phyloP scores from a whole-genome alignment of 2,113 vertebrate species.

The Leucoraja erinaceus region DNA sequence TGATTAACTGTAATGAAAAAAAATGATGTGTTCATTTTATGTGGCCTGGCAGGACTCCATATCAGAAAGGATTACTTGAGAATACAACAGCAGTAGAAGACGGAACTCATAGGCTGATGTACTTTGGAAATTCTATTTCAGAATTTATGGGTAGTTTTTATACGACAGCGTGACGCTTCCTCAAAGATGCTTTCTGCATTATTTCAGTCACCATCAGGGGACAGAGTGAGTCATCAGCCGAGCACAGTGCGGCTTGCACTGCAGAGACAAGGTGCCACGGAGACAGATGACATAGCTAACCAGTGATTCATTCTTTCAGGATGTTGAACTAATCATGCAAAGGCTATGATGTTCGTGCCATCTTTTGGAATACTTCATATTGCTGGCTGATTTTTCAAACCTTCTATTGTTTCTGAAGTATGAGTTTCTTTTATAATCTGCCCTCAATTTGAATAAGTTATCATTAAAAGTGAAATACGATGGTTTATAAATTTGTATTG shows the following conservation, averaged over 20 bases:
- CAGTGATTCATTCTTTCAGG: not conserved
- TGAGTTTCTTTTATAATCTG: not conserved
- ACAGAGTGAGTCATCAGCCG: not conserved
- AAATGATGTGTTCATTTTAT: accelerated
- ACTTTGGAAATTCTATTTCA: conserved; percentile 40
- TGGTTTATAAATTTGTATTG: not conserved
- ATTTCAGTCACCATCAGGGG: not conserved
- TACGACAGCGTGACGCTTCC: conserved; percentile 32
- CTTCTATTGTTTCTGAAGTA: not conserved
- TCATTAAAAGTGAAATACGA: not conserved
- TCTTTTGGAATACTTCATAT: not conserved
- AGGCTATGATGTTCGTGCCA: not conserved
- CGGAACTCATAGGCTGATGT: conserved; percentile 33
- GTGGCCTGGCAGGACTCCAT: conserved; percentile 38
- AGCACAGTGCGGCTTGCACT: not conserved
- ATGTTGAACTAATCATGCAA: not conserved
- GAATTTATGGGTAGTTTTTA: conserved; percentile 36
- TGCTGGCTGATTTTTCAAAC: not conserved
- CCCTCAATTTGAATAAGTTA: not conserved
- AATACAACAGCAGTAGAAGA: conserved; percentile 38
- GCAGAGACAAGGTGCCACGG: not conserved
- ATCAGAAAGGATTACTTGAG: conserved; percentile 27
- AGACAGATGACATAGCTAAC: accelerated
- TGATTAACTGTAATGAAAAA: conserved; percentile 10
- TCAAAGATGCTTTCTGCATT: not conserved